These are phyloP conservation scores for Enteromius mattozi DNA, from an alignment of 2,797 vertebrate species.

Conservation along the genomic window DNA sequence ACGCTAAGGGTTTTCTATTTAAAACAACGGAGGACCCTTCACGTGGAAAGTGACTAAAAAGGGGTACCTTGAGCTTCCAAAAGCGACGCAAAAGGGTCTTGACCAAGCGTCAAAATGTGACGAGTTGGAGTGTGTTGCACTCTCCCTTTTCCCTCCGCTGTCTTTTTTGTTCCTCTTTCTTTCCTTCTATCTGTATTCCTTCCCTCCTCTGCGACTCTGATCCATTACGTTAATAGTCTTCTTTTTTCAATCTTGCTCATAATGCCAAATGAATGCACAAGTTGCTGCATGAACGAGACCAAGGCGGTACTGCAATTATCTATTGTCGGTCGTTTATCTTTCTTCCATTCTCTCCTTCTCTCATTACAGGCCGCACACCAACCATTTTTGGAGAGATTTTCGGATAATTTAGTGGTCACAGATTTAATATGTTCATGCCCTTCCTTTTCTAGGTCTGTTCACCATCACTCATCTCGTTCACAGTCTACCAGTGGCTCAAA, in stretches of 20 bases:
- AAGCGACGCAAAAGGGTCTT: no score
- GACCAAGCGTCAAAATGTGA: no score
- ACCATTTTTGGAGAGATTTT: conserved; percentile 26
- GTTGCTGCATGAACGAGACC: conserved; percentile 50
- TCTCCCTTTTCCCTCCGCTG: neutral
- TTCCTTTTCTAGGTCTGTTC: conserved; percentile 9
- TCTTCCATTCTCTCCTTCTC: conserved; percentile 34
- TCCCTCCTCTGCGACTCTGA: conserved; percentile 61
- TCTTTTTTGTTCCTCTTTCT: conserved; percentile 4
- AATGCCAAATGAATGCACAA: conserved; percentile 57
- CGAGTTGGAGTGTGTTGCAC: no score
- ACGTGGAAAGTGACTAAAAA: no score
- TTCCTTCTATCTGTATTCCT: conserved; percentile 65
- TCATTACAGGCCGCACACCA: conserved; percentile 16
- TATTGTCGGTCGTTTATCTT: conserved; percentile 71
- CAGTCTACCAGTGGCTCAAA: neutral
- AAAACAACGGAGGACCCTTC: no score
- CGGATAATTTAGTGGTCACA: conserved; percentile 6
- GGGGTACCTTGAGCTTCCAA: no score
- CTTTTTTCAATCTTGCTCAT: conserved; percentile 61
- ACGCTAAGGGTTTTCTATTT: no score
- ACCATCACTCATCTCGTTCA: neutral
- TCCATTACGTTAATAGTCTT: conserved; percentile 70
- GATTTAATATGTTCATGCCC: conserved; percentile 2
- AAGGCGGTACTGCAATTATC: conserved; percentile 70